Percentiles rank a stretch among this genome's conserved stretches.
phyloP scores from a whole-genome alignment of 2,113 vertebrate genomes.

The Prietella phreatophila region DNA sequence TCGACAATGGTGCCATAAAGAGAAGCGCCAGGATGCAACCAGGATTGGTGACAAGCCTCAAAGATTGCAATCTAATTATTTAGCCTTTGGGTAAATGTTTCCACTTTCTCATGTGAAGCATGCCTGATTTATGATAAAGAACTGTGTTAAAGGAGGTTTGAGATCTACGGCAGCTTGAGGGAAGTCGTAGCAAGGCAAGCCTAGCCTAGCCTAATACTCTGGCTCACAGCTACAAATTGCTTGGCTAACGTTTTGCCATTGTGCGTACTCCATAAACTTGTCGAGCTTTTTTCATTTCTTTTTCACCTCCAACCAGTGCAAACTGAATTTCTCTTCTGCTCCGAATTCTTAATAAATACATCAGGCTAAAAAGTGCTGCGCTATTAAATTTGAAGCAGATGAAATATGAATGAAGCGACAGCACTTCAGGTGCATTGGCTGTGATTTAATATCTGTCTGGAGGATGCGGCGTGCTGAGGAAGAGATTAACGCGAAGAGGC shows the following conservation, averaged over 20 bases:
- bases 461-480: conserved; percentile 18
- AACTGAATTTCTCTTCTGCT: conserved; percentile 83
- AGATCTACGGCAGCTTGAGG: conserved; percentile 31
- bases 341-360: conserved; percentile 93
- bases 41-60: conserved; percentile 58
- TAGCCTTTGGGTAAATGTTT: conserved; percentile 70
- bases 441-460: conserved; percentile 94
- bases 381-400: conserved; percentile 88
- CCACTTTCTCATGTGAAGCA: conserved; percentile 57
- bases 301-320: conserved; percentile 65
- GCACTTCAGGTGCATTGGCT: conserved; percentile 89
- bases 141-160: conserved; percentile 55
- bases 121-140: conserved; percentile 63
- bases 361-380: conserved; percentile 89
- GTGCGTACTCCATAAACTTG: conserved; percentile 95
- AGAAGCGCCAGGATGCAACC: conserved; percentile 16
- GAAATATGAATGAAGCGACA: conserved; percentile 97
- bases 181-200: conserved; percentile 56
- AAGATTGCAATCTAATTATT: conserved; percentile 65
- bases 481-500: conserved; percentile 81
- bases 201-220: conserved; percentile 58
- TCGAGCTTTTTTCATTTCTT: conserved; percentile 90
- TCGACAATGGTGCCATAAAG: conserved; percentile 4
- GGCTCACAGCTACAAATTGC: conserved; percentile 56
- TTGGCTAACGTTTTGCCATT: conserved; percentile 84